A percentile compares a stretch with the other conserved stretches of the same genome.
These are phyloP conservation scores for Solea solea DNA, from an alignment of 2,113 vertebrate species.

Conservation along the genomic window DNA sequence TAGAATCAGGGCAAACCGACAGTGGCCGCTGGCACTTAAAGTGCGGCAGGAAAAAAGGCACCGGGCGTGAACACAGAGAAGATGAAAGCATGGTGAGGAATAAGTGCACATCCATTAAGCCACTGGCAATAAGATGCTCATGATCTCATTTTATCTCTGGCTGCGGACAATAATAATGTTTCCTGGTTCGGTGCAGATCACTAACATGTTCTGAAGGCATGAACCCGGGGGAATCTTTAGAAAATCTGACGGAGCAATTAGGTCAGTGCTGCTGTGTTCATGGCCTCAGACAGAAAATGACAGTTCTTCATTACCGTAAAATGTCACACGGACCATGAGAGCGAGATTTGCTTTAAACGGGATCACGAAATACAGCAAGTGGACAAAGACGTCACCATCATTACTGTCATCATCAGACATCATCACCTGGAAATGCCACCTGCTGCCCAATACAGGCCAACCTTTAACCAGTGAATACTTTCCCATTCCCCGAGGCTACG, in stretches of 20 bases:
- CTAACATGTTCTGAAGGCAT: slow-evolving; percentile 3
- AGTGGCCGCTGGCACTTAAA: background rate
- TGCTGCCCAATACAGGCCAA: slow-evolving; percentile 30
- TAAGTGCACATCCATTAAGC: slow-evolving; percentile 11
- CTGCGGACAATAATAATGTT: slow-evolving; percentile 9
- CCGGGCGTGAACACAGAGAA: background rate
- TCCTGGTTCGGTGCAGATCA: slow-evolving; percentile 12
- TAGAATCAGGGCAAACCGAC: slow-evolving; percentile 9
- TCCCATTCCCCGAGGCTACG: slow-evolving; percentile 2
- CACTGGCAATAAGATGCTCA: slow-evolving; percentile 10
- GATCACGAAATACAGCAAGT: slow-evolving; percentile 4
- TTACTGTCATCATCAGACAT: slow-evolving; percentile 4
- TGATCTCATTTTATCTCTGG: slow-evolving; percentile 4
- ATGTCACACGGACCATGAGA: slow-evolving; percentile 2
- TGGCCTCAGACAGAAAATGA: background rate
- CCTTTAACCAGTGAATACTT: slow-evolving; percentile 37
- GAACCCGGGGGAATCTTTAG: background rate
- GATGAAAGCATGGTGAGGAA: background rate
- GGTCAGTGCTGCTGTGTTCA: slow-evolving; percentile 16
- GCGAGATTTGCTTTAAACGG: background rate
- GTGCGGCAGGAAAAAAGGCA: slow-evolving; percentile 16
- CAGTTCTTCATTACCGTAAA: slow-evolving; percentile 9
- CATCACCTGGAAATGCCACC: slow-evolving; percentile 32
- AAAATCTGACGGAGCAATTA: slow-evolving; percentile 31
- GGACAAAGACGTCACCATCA: slow-evolving; percentile 6